Percentiles rank a stretch among this genome's conserved stretches.
These are phyloP conservation scores for Escarpia spicata DNA, from an alignment of 2,888 invertebrate genomes.

Conservation along the genomic window DNA sequence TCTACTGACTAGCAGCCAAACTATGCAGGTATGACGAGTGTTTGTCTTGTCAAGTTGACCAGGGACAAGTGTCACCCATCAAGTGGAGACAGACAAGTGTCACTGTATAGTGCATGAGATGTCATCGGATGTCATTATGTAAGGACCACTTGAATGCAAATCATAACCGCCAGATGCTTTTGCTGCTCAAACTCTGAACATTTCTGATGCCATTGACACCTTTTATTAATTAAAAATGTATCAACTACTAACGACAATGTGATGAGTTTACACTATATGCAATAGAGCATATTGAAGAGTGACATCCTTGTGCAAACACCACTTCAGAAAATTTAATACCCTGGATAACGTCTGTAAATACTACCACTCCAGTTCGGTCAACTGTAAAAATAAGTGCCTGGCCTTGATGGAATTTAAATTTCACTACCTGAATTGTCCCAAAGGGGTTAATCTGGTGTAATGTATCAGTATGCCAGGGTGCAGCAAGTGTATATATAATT, in stretches of 20 bases:
- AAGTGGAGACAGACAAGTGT: not conserved
- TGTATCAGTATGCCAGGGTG: not conserved
- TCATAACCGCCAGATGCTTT: not conserved
- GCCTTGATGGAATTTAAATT: not conserved
- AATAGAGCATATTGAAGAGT: too few species aligned
- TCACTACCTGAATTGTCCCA: conserved; percentile 1
- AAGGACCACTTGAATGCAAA: not conserved
- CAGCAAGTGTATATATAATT: not conserved
- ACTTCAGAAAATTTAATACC: not conserved
- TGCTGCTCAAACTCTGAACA: too few species aligned
- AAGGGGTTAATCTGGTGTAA: not conserved
- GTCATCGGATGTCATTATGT: not conserved
- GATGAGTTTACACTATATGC: not conserved
- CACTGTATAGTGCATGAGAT: not conserved
- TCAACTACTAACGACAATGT: not conserved
- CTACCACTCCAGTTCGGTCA: not conserved
- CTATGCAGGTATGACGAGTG: not conserved
- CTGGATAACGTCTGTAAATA: not conserved
- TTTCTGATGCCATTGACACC: not conserved
- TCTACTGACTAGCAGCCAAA: not conserved
- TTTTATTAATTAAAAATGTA: not conserved
- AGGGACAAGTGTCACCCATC: not conserved
- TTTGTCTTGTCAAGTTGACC: not conserved
- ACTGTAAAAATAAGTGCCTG: not conserved
- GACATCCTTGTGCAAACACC: not conserved